These are phyloP conservation scores for Hylyphantes graminicola DNA, from an alignment of 1,140 invertebrate species.

Conservation along the genomic window DNA sequence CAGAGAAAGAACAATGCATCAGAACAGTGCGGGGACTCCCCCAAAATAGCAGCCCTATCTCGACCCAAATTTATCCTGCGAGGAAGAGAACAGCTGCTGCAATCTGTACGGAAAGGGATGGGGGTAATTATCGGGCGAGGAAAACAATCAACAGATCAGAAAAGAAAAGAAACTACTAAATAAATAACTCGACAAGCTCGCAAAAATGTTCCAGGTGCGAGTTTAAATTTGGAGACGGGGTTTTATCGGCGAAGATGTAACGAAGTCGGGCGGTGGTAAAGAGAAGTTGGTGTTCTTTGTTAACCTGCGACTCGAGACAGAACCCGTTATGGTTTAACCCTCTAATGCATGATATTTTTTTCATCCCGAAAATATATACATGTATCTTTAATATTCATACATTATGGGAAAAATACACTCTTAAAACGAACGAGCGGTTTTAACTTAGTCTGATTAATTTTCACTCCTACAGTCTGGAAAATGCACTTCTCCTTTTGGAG, in stretches of 20 bases:
- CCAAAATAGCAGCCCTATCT: slow-evolving; percentile 51
- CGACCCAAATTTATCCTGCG: slow-evolving; percentile 47
- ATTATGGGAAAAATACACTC: no score
- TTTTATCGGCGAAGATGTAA: slow-evolving; percentile 32
- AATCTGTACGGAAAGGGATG: slow-evolving; percentile 54
- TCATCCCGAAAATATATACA: no score
- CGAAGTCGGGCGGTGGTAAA: background rate
- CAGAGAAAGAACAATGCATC: slow-evolving; percentile 24
- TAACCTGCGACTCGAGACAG: no score
- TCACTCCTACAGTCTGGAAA: no score
- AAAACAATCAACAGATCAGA: slow-evolving; percentile 31
- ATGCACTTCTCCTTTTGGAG: no score
- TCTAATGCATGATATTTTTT: no score
- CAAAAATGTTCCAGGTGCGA: slow-evolving; percentile 34
- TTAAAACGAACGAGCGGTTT: no score
- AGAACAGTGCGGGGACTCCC: slow-evolving; percentile 18
- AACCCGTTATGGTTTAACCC: no score
- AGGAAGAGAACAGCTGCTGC: slow-evolving; percentile 47
- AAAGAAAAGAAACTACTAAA: background rate
- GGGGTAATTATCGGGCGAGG: slow-evolving; percentile 39
- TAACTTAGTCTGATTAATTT: no score
- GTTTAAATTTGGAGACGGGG: slow-evolving; percentile 13
- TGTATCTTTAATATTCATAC: no score
- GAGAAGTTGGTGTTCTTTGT: no score
- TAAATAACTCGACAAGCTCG: slow-evolving; percentile 27